Evolutionary conservation across 2,113 vertebrate species (phyloP), one percentile per base, ranked within the genome.

Genomic region (Perognathus longimembris): DNA sequence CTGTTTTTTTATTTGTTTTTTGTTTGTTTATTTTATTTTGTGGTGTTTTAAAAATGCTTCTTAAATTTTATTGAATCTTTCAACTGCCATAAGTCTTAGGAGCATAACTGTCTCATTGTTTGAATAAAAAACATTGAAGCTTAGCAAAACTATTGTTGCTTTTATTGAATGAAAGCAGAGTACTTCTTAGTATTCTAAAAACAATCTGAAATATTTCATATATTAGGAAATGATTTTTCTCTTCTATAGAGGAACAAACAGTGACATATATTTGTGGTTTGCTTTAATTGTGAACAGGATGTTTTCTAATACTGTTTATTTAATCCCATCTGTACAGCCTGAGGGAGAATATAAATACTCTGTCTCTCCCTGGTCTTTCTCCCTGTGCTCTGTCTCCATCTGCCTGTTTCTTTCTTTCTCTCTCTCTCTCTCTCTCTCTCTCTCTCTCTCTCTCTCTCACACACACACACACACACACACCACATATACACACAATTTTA

Each of bases 311-410:
- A n/a, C 0, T 38, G 11, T 63, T 50, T 67, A 34, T 75, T 64
- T 89, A 57, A 38, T 2, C 15, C 2, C 4, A 11, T 36, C 0
- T 59, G 0, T 2, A 15, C 30, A n/a, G 30, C 26, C 2, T 73
- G 12, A 42, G 9, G 24, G 12, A 54, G 50, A 54, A 17, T 54
- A 54, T 54, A 54, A 54, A 54, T 54, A 54, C 17, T 18, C 50
- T 42, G 20, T 66, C 64, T 22, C 75, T 54, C 4, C 15, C n/a
- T n/a, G n/a, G n/a, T 15, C 14, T 54, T 15, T 54, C 12, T 54
- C 50, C 17, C 12, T n/a, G n/a, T n/a, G n/a, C n/a, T 42, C 57
- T 32, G 7, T 54, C 1, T 80, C 18, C 71, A 4, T 36, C 45
- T 36, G 64, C 28, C 32, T 54, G 4, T 57, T 18, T 42, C 18